Evolutionary conservation across 2,888 invertebrate species (phyloP), one percentile per base, ranked within the genome.

Genomic region (Ophion obscuratus): DNA sequence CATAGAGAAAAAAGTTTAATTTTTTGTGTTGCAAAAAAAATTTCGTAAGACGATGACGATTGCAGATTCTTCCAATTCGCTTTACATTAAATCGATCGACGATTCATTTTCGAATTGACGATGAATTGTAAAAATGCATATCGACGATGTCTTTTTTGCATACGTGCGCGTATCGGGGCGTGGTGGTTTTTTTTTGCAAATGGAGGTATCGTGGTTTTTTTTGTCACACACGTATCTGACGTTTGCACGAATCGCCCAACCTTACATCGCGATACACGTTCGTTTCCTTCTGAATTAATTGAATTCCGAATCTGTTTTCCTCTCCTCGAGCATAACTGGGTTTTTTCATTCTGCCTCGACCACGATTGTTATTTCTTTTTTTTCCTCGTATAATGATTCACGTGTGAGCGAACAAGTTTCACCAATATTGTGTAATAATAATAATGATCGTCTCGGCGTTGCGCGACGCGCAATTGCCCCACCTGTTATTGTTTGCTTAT

Each of bases 321-420:
- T 53, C 11, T 53, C 4, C 53, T 53, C 53, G 53, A 53, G 53
- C 4, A 53, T 53, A 53, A 53, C 17, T 53, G 53, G 53, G 5
- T 53, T 67, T 40, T 66, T 36, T 36, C 17, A 47, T 44, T 20
- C 40, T 20, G 40, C 11, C 20, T 14, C 66, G 27, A 64, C 44
- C n/a, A 44, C 2, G 59, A 2, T 62, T 82, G 24, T 76, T 47
- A 9, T 71, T 5, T 3, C 20, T 73, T 74, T 62, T 62, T 62
- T 74, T 62, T 74, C 62, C 61, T 62, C 40, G 24, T 74, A 62
- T 62, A n/a, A 44, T 74, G 40, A 44, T 24, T 59, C 62, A 61
- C 40, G 61, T 44, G 62, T 62, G 44, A 44, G 7, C 24, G 57
- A 61, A 74, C 40, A 74, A 44, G 47, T 70, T 14, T 53, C 53